Conservation (phyloP, 2,113 vertebrate species). For the Rhineura floridana region DNA sequence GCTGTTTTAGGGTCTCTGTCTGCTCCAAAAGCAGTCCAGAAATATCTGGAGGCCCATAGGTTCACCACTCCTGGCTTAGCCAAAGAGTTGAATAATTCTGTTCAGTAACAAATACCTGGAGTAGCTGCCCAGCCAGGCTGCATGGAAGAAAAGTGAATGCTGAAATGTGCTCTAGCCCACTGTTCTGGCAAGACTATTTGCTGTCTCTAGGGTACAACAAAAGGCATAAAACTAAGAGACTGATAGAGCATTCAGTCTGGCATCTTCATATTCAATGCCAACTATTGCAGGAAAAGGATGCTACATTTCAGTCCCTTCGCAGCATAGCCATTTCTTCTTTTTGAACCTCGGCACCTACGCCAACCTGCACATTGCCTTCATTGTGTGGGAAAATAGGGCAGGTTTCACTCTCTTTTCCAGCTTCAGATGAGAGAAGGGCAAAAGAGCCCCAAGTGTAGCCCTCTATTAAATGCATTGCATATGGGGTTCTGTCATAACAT, state of each 20-base stretch:
- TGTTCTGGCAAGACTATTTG: conserved; percentile 84
- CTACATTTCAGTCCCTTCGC: neutral
- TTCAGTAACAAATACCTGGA: conserved; percentile 71
- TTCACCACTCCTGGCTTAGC: neutral
- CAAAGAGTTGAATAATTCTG: fast-evolving
- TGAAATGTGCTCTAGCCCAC: conserved; percentile 76
- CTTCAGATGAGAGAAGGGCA: neutral
- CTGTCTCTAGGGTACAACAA: conserved; percentile 76
- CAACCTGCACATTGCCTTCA: too few species aligned
- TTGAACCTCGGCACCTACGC: neutral
- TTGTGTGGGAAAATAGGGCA: neutral
- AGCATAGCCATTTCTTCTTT: neutral
- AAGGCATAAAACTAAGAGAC: conserved; percentile 23
- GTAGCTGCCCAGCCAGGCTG: conserved; percentile 87
- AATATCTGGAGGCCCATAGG: neutral
- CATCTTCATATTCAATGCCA: neutral
- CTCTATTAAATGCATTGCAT: neutral
- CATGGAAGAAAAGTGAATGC: conserved; percentile 85
- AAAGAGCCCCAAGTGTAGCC: neutral
- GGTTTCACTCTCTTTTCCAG: neutral
- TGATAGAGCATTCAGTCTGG: neutral
- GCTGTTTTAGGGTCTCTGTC: too few species aligned
- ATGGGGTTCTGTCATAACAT: neutral
- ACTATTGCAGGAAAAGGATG: neutral
- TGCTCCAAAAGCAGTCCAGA: neutral